Percentiles rank a stretch among this genome's conserved stretches.
These are phyloP conservation scores for Polydrusus cervinus DNA, from an alignment of 2,888 invertebrate genomes.

Conservation along the genomic window DNA sequence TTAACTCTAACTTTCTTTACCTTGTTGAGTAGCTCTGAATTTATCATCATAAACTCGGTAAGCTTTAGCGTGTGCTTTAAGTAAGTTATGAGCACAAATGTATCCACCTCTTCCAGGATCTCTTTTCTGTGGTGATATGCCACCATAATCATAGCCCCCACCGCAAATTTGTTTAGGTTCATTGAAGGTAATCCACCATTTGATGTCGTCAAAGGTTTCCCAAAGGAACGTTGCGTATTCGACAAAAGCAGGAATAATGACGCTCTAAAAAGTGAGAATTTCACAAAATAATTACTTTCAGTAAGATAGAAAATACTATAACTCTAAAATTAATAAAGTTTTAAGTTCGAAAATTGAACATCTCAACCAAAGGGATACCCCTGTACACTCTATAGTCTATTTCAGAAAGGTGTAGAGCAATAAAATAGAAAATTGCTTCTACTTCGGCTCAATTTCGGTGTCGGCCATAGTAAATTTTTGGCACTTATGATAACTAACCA, in stretches of 20 bases:
- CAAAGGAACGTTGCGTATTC: conserved; percentile 73
- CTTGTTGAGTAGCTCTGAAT: conserved; percentile 68
- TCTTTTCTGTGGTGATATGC: conserved; percentile 65
- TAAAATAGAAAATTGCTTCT: no score
- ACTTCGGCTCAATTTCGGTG: no score
- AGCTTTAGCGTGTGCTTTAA: conserved; percentile 78
- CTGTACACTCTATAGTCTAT: no score
- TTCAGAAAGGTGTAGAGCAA: no score
- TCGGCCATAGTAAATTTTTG: no score
- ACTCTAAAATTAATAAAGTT: no score
- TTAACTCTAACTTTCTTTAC: no score
- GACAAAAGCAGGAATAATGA: conserved; percentile 66
- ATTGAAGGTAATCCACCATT: conserved; percentile 74
- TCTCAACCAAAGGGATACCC: no score
- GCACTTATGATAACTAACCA: no score
- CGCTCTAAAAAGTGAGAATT: conserved; percentile 56
- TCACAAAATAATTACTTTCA: neutral
- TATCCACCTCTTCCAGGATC: conserved; percentile 74
- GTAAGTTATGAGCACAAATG: conserved; percentile 76
- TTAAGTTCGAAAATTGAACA: no score
- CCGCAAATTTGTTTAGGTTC: conserved; percentile 68
- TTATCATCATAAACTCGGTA: conserved; percentile 77
- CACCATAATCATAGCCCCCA: conserved; percentile 59
- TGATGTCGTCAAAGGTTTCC: conserved; percentile 61
- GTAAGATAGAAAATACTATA: no score